Evolutionary conservation across 1,140 invertebrate genomes (phyloP), one percentile per base, ranked within the genome.

Genomic region (Bombus difficillimus): DNA sequence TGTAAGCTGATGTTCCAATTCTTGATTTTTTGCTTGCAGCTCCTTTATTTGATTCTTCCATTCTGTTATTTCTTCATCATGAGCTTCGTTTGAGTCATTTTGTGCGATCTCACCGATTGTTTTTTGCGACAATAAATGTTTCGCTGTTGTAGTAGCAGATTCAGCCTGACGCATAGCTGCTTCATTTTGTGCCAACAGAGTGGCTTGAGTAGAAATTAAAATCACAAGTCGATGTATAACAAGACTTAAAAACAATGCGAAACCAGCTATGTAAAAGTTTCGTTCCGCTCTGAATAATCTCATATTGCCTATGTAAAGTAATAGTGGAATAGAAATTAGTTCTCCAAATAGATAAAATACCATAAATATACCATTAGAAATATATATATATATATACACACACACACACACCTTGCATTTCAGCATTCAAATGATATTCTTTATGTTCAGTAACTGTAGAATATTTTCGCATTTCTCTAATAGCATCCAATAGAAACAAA

Each of bases 191-290:
- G 98, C 98, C 82, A 97, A 92, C 32, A 99, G 93, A 47, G 96
- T 96, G 10, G 99, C 98, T 94, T 98, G 97, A 8, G 96, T 95
- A 0, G 98, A 97, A 83, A 99, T 98, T 91, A 99, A 95, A 68
- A 96, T 97, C 2, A 98, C 97, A 73, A 99, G 94, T 47, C 98
- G 97, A 32, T 98, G 97, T 86, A 99, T 98, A 0, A 99, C 97
- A 72, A 97, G 93, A 3, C 96, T 96, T 25, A 99, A 95, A 92
- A 99, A 99, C 1, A 99, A 95, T 10, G 99, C 96, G 94, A 99
- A 99, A 25, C 99, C 99, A 74, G 98, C 98, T 89, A 99, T 99
- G 94, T 99, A 99, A 92, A 99, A 99, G 94, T 99, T 99, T n/a
- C 99, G 96, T 95, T 99, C 99, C 8, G 99, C 98, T 82, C 99